Conservation (phyloP, 2,888 invertebrate genomes). For the Carterocephalus palaemon region DNA sequence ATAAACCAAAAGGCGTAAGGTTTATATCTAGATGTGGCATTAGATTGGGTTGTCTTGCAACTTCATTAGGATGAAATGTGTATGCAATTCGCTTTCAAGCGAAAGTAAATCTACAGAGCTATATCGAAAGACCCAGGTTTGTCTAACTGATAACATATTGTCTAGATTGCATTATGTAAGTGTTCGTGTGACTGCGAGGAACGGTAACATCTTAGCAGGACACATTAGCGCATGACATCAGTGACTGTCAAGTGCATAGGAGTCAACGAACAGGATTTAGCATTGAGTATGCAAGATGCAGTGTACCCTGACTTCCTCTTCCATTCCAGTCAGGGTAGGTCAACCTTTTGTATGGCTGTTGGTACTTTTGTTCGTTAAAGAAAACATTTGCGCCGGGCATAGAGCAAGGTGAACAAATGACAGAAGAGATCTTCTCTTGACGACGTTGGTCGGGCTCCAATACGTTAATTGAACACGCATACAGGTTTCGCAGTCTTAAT, state of each 20-base stretch:
- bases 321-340: constrained; percentile 27
- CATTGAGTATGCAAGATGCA: constrained; percentile 68
- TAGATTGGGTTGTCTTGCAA: constrained; percentile 34
- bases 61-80: constrained; percentile 48
- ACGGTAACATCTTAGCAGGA: constrained; percentile 75
- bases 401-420: constrained; percentile 5
- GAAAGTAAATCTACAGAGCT: constrained; percentile 61
- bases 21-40: constrained; percentile 36
- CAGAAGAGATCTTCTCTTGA: background rate
- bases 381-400: too few species aligned
- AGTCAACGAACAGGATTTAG: constrained; percentile 72
- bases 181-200: constrained; percentile 62
- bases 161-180: constrained; percentile 71
- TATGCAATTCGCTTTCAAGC: constrained; percentile 47
- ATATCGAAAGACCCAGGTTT: constrained; percentile 53
- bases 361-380: too few species aligned
- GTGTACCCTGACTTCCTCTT: constrained; percentile 65
- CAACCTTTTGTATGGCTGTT: constrained; percentile 1
- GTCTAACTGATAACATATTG: constrained; percentile 50
- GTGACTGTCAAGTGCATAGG: constrained; percentile 69
- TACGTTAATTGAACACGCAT: constrained; percentile 28
- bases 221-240: constrained; percentile 73
- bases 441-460: constrained; percentile 11
- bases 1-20: constrained; percentile 40
- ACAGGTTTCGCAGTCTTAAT: constrained; percentile 32